Base-by-base conservation (phyloP, 64 coral and sea anemone genomes). In the Acropora tenuis region DNA sequence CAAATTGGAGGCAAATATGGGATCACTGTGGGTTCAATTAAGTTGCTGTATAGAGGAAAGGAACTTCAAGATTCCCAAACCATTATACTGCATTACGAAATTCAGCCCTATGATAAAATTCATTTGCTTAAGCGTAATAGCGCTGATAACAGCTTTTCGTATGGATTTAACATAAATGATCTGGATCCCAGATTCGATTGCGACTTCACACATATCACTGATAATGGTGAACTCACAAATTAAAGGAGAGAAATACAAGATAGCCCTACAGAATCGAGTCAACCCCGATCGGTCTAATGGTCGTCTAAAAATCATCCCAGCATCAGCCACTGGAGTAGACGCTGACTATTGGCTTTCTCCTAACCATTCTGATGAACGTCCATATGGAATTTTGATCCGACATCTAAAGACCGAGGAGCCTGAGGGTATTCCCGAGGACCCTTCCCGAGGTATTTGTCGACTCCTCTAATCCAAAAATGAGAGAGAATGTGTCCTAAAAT, bases 261-360 rank as follows among this genome's bases (percentile, higher is more conserved):
- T 95, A 49, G 93, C 75, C 13, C 90, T 95, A 44, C 93, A 95
- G 84, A 95, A 91, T 58, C 89, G 93, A n/a, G 53, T 95, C 7
- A 95, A 95, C 44, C 89, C 93, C 2, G 43, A 84, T 88, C 50
- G 45, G 63, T 8, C 15, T 44, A 41, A 46, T 77, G 87, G 87
- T 5, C 80, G 20, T 8, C 43, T 95, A 5, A 40, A 75, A 47
- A 80, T 95, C 18, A 92, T 95, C 46, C 69, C 84, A 3, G 94
- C 94, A 5, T 41, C 83, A 60, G 8, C 68, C 48, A 95, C 77
- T 9, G 78, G 69, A 10, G 73, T 87, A 16, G 94, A 89, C 9
- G 94, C 89, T 12, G 94, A 92, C 58, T 91, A 88, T 53, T 95
- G 94, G 94, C 30, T 95, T 53, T 88, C 94, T 9, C 84, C 61